Evolutionary conservation across 1,140 invertebrate species (phyloP).

Genomic region (Spodoptera frugiperda): DNA sequence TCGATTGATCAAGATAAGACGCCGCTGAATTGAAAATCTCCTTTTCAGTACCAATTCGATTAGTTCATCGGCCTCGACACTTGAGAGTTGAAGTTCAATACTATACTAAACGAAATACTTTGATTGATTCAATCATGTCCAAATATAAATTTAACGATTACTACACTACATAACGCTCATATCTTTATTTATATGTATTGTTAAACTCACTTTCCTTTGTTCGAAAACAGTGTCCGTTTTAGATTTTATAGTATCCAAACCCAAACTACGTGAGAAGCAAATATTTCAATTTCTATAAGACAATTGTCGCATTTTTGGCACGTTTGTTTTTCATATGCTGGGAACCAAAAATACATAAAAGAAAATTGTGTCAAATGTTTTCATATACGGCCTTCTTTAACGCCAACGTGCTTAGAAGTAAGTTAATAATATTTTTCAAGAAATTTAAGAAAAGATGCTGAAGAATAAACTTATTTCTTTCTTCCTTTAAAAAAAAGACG

Average conservation of each 20-base stretch:
- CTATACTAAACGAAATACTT: constrained; percentile 28
- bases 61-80: constrained; percentile 19
- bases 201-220: constrained; percentile 21
- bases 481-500: no score
- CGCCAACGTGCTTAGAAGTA: neutral
- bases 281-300: neutral
- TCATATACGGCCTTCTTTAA: neutral
- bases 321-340: neutral
- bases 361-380: no score
- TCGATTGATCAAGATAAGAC: no score
- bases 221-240: neutral
- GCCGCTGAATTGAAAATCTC: no score
- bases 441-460: no score
- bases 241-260: constrained; percentile 1
- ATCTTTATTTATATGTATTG: neutral
- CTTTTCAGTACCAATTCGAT: neutral
- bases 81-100: constrained; percentile 26
- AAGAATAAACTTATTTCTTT: no score
- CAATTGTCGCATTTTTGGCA: neutral
- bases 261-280: neutral
- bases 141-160: constrained; percentile 9
- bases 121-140: constrained; percentile 20
- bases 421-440: no score
- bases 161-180: neutral
- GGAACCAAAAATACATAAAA: no score